Base-by-base conservation (phyloP, 2,797 vertebrate genomes). In the Syngnathus acus region DNA sequence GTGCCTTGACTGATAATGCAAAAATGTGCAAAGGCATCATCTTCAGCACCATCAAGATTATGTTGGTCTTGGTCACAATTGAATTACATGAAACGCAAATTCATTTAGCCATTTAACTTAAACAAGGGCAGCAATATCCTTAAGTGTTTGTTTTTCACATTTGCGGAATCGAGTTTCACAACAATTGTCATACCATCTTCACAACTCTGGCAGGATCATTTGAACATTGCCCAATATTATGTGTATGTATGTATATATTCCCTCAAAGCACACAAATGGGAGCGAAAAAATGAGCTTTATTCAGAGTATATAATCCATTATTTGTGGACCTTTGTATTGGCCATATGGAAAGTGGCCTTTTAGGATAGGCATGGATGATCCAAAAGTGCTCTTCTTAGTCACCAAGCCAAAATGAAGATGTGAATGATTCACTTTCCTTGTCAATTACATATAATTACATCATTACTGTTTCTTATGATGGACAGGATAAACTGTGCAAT, bases 381-480 rank as follows among this genome's bases (percentile, higher is more conserved):
- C 75, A 69, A 38, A 9, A 50, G 43, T 4, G 10, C 39, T 72
- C 69, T 45, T 75, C 38, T 67, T 69, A 75, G 74, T 82, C 82
- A 82, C 66, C 6, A 1, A 55, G 54, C 42, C 59, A 71, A 66
- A 51, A 69, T 17, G 32, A 54, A 82, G 70, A 67, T 75, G 75
- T 66, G 68, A 83, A 85, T 84, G 64, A 74, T 73, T 78, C 67
- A 60, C 78, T 84, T 42, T 86, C 76, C 76, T 70, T 80, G 81
- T 79, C 70, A 39, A 84, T 84, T 73, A 66, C 69, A 83, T 80
- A 71, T 62, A 58, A 38, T 72, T 63, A 74, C 66, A 78, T 64
- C 68, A 77, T 78, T 62, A 69, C 71, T 17, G 23, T 71, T 65
- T 82, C 65, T 80, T 76, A 82, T 78, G 67, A 79, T 72, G 65